Evolutionary conservation across 2,888 invertebrate genomes (phyloP).

Genomic region (Stratiomys singularior): DNA sequence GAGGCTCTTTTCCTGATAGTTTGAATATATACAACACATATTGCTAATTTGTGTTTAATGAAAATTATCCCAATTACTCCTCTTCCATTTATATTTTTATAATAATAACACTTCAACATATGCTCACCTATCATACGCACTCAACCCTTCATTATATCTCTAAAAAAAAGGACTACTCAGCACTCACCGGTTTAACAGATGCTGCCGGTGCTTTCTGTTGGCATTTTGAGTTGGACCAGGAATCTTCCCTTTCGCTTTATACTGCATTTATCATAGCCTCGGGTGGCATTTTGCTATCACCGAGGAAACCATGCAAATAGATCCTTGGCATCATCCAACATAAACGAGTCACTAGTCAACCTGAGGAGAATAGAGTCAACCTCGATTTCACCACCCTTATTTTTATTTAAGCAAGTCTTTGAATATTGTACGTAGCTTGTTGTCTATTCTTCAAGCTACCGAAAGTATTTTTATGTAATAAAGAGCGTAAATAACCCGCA

Average conservation of each 20-base stretch:
- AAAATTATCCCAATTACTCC: neutral
- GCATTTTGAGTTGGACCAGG: neutral
- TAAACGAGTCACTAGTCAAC: neutral
- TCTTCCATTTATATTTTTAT: neutral
- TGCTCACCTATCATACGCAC: neutral
- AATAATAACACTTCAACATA: neutral
- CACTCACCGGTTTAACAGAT: neutral
- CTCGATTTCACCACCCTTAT: slow-evolving; percentile 5
- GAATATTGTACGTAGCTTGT: slow-evolving; percentile 31
- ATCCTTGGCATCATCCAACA: neutral
- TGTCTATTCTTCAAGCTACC: slow-evolving; percentile 13
- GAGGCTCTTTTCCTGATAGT: no score
- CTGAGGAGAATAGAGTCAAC: neutral
- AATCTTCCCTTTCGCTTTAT: slow-evolving; percentile 37
- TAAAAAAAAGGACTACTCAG: neutral
- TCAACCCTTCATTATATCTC: neutral
- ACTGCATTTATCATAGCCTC: slow-evolving; percentile 47
- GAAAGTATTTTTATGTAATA: slow-evolving; percentile 46
- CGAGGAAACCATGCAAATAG: slow-evolving; percentile 15
- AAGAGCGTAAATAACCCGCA: slow-evolving; percentile 49
- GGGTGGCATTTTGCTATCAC: slow-evolving; percentile 41
- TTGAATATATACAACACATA: no score
- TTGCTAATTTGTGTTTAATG: neutral
- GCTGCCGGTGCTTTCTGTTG: neutral
- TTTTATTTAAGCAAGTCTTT: neutral